A percentile compares a stretch with the other conserved stretches of the same genome.
Evolutionary conservation across 2,113 vertebrate species (phyloP).

Genomic region (Entomyzon cyanotis): DNA sequence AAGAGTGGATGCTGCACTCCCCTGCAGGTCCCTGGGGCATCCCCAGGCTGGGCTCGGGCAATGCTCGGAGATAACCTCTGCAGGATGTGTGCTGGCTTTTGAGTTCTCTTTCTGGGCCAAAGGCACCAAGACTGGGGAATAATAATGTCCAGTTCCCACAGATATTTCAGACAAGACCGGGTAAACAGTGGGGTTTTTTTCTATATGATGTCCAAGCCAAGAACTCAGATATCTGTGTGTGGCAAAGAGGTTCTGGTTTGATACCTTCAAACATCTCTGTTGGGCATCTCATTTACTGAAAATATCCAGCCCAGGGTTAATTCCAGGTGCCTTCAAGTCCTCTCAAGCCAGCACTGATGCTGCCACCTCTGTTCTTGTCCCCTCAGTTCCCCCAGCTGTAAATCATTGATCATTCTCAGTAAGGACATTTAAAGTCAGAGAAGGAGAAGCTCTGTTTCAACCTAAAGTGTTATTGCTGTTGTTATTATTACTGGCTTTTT

Average conservation of each 20-base stretch:
- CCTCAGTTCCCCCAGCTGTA: background rate
- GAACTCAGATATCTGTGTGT: background rate
- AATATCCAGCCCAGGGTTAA: background rate
- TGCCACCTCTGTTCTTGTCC: background rate
- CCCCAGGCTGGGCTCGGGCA: rapidly evolving
- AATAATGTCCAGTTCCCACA: slow-evolving; percentile 53
- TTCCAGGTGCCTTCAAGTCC: background rate
- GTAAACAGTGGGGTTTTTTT: background rate
- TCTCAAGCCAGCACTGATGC: background rate
- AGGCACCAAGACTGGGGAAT: slow-evolving; percentile 7
- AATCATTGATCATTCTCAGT: background rate
- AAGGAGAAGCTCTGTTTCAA: background rate
- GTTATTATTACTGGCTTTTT: background rate
- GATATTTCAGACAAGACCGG: background rate
- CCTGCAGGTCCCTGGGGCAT: background rate
- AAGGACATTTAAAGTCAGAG: background rate
- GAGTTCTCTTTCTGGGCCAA: slow-evolving; percentile 29
- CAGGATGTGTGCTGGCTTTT: slow-evolving; percentile 35
- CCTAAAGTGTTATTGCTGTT: background rate
- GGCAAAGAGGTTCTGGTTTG: background rate
- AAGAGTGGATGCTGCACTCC: background rate
- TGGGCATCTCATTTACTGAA: background rate
- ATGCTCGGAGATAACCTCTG: slow-evolving; percentile 39
- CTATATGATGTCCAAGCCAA: background rate
- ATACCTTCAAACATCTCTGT: background rate